phyloP scores from a whole-genome alignment of 2,888 invertebrate genomes.

The Eumerus sabulonum region DNA sequence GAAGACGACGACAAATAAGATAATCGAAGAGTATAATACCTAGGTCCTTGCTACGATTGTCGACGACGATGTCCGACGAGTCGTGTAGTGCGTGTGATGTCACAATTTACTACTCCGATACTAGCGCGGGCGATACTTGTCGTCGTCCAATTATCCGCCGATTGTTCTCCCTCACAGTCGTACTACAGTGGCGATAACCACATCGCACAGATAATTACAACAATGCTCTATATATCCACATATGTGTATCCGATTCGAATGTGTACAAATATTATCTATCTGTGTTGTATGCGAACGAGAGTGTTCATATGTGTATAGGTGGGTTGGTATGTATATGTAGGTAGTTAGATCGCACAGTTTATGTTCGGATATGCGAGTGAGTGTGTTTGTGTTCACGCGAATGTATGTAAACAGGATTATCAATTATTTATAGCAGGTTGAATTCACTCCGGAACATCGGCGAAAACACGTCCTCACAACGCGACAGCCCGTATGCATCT shows the following conservation, averaged over 20 bases:
- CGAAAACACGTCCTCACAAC: slow-evolving; percentile 78
- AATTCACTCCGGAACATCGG: slow-evolving; percentile 69
- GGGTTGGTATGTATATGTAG: not conserved
- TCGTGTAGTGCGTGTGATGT: slow-evolving; percentile 62
- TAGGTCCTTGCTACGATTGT: slow-evolving; percentile 38
- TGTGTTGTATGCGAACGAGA: slow-evolving; percentile 25
- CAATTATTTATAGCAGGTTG: slow-evolving; percentile 69
- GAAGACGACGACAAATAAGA: not conserved
- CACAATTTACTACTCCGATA: slow-evolving; percentile 67
- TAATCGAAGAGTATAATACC: not conserved
- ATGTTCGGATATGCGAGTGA: slow-evolving; percentile 13
- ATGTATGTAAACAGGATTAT: slow-evolving; percentile 68
- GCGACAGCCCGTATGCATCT: slow-evolving; percentile 79
- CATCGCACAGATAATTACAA: slow-evolving; percentile 68
- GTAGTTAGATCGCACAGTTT: no score
- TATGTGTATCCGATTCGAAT: slow-evolving; percentile 60
- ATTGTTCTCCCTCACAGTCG: slow-evolving; percentile 61
- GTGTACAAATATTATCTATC: slow-evolving; percentile 15
- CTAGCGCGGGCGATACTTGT: slow-evolving; percentile 51
- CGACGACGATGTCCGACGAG: slow-evolving; percentile 55
- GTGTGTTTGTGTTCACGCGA: slow-evolving; percentile 47
- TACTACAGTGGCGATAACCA: slow-evolving; percentile 66
- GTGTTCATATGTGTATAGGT: slow-evolving; percentile 7
- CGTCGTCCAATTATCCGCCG: slow-evolving; percentile 67
- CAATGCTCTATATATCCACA: slow-evolving; percentile 66